Conservation (phyloP, 1,140 invertebrate genomes). For the Bradysia coprophila region DNA sequence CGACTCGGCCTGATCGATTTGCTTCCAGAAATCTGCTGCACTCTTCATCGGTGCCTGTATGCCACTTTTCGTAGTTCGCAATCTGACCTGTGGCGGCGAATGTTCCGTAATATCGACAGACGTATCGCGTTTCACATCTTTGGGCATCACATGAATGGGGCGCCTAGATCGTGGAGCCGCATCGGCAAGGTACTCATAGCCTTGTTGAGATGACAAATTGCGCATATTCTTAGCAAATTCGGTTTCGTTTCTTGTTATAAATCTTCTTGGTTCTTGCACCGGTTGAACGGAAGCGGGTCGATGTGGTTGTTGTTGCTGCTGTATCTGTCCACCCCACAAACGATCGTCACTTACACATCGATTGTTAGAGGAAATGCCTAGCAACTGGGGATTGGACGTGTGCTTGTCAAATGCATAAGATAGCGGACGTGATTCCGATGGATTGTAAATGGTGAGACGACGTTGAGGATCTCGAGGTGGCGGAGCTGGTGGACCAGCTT, state of each 20-base stretch:
- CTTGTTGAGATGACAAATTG: slow-evolving; percentile 5
- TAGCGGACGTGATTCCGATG: slow-evolving; percentile 23
- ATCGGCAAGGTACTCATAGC: slow-evolving; percentile 43
- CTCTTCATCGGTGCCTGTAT: slow-evolving; percentile 17
- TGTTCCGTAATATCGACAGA: neutral
- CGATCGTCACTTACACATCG: slow-evolving; percentile 23
- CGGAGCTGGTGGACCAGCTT: slow-evolving; percentile 38
- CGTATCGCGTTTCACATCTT: slow-evolving; percentile 2
- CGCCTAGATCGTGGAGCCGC: slow-evolving; percentile 41
- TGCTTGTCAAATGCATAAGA: slow-evolving; percentile 29
- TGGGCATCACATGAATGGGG: slow-evolving; percentile 34
- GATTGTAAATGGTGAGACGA: slow-evolving; percentile 29
- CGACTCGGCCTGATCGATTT: slow-evolving; percentile 31
- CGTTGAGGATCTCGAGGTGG: slow-evolving; percentile 47
- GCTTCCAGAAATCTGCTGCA: slow-evolving; percentile 41
- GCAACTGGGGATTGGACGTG: slow-evolving; percentile 2
- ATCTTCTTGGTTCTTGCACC: slow-evolving; percentile 17
- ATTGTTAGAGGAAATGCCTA: slow-evolving; percentile 3
- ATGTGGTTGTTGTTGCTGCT: slow-evolving; percentile 7
- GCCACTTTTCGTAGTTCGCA: slow-evolving; percentile 19
- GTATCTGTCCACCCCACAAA: slow-evolving; percentile 12
- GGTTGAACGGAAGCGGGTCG: slow-evolving; percentile 34
- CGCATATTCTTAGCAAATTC: neutral
- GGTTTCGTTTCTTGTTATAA: too few relatives aligned
- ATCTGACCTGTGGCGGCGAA: slow-evolving; percentile 4